phyloP scores from a whole-genome alignment of 2,888 invertebrate genomes.

The Spilosoma lubricipeda region DNA sequence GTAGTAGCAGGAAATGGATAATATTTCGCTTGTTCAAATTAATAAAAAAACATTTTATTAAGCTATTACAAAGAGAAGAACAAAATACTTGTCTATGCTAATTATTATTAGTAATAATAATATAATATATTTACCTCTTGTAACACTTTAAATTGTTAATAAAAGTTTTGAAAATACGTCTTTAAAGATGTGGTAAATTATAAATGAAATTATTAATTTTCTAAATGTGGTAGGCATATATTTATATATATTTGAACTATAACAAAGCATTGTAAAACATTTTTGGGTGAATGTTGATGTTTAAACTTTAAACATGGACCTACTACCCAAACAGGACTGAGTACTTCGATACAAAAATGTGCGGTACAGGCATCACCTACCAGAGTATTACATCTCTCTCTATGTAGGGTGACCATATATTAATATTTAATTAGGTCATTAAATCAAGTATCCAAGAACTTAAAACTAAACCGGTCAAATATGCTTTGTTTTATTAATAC shows the following conservation, averaged over 20 bases:
- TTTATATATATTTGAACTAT: too few relatives aligned
- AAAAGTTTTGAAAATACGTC: not conserved
- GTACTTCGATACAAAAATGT: too few relatives aligned
- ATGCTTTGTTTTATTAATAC: too few relatives aligned
- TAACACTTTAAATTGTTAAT: not conserved
- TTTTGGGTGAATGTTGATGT: not conserved
- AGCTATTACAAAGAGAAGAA: not conserved
- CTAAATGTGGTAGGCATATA: not conserved
- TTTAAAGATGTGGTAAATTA: not conserved
- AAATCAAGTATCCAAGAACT: too few relatives aligned
- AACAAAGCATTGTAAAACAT: not conserved
- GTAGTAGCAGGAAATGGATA: not conserved
- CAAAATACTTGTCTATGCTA: not conserved
- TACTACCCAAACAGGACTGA: too few relatives aligned
- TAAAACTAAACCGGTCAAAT: too few relatives aligned
- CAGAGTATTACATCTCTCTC: too few relatives aligned
- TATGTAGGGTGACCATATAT: too few relatives aligned
- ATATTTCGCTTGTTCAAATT: not conserved
- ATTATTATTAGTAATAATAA: not conserved
- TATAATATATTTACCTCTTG: too few relatives aligned
- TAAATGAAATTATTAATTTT: not conserved
- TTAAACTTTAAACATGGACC: too few relatives aligned
- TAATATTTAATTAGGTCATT: too few relatives aligned
- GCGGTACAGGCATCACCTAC: too few relatives aligned
- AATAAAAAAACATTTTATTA: not conserved